Evolutionary conservation across 2,888 invertebrate species (phyloP), one percentile per base, ranked within the genome.

Genomic region (Erynnis tages): DNA sequence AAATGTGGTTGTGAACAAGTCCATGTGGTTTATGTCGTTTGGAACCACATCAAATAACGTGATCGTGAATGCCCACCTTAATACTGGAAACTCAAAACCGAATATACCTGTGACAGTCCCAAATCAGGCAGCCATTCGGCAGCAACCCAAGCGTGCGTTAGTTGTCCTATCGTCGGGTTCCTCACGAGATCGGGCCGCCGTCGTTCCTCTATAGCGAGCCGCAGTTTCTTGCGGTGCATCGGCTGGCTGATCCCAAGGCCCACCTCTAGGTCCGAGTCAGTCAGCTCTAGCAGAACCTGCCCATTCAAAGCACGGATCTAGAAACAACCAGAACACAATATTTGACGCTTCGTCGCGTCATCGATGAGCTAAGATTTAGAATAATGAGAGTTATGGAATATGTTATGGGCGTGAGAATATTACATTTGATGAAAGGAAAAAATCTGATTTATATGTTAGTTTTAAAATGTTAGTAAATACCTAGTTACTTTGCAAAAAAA

Each of bases 91-190:
- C 4, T 7, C 19, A 4, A 4, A 21, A 13, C 14, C n/a, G 23
- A 17, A 34, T 23, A 23, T 14, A 93, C 93, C 90, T 94, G 94
- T 6, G 96, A 93, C 50, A 98, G 87, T 53, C 98, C 98, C 45
- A 98, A 91, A 74, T 97, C 97, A 1, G 96, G 96, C 62, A 98
- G 84, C 97, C 97, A 98, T 74, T 97, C 96, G 44, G 96, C 94
- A 19, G 96, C 95, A 23, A 98, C 97, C 97, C 98, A 98, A 11
- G 96, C 96, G 79, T 97, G 97, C 41, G 95, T 95, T 57, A 98
- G 91, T 70, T 95, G 95, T 7, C 95, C 94, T 64, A 97, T 96
- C 71, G 93, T 94, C 0, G 96, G 96, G 84, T 96, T 97, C 62
- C 96, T 92, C 69, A 96, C 95, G 61, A 96, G 91, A 62, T 95